Base-by-base conservation (phyloP, 2,888 invertebrate genomes). In the Hirtodrosophila alboralis region DNA sequence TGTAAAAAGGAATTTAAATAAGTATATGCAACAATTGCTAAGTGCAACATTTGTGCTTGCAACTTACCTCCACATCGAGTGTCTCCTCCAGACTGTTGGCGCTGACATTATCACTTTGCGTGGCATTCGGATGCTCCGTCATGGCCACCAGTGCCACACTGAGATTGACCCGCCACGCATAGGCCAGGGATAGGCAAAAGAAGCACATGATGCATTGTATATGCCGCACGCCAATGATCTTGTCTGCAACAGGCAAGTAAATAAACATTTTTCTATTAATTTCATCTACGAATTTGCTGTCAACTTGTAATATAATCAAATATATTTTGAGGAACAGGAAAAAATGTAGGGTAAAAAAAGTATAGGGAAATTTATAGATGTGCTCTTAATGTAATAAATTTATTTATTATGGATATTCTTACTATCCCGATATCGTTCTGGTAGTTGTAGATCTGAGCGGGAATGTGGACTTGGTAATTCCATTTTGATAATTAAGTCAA, bases 131-230 rank as follows among this genome's bases (percentile, higher is more conserved):
- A n/a, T 93, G 23, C 8, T 93, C 92, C 0, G 93, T 93, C 95
- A 95, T 95, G 16, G 95, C 95, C 1, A 95, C 93, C 48, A 95
- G 92, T 0, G 94, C 95, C 7, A 95, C 94, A 0, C 93, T 94
- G 80, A 95, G 92, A 75, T 93, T 93, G 33, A 95, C 93, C 41
- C 95, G 91, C 74, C 94, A 92, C 3, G 93, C 92, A 79, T 94
- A 94, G 38, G 93, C 92, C 26, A 94, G 91, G 0, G 93, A 89
- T 67, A 94, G 91, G 1, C 93, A 93, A 30, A 93, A 79, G 80
- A 94, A 94, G 78, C 94, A 91, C 61, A 95, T 88, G 12, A 93
- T 80, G 18, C 92, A 92, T 85, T 95, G 94, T 9, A 92, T 85
- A 84, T 95, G 95, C 14, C 95, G 91, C 45, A 92, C 91, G 40